Conservation (phyloP, 2,888 invertebrate genomes). For the Drosophila anceps region DNA sequence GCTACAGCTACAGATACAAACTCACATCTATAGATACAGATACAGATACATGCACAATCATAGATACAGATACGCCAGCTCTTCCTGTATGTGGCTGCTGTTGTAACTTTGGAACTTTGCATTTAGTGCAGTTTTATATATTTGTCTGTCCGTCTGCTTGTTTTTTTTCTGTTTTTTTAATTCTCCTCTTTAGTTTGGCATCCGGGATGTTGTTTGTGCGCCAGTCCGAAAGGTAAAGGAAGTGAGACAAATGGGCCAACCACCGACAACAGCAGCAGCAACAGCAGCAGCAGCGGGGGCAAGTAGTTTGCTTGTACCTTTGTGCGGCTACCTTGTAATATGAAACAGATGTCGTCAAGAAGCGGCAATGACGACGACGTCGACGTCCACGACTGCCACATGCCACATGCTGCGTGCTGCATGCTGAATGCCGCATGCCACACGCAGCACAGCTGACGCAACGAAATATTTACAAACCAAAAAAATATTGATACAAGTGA, state of each 20-base stretch:
- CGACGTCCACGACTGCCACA: too few relatives aligned
- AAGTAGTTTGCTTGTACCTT: slow-evolving; percentile 51
- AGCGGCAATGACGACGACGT: slow-evolving; percentile 38
- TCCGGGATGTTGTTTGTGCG: slow-evolving; percentile 77
- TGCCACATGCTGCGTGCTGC: slow-evolving; percentile 61
- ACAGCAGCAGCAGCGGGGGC: slow-evolving; percentile 28
- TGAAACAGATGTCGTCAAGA: slow-evolving; percentile 64
- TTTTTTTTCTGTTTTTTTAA: slow-evolving; percentile 36
- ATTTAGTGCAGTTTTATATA: slow-evolving; percentile 73
- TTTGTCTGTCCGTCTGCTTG: slow-evolving; percentile 44
- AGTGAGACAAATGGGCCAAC: slow-evolving; percentile 76
- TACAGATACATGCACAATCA: slow-evolving; percentile 25
- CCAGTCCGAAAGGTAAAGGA: slow-evolving; percentile 72
- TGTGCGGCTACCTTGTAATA: slow-evolving; percentile 68
- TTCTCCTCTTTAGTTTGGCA: slow-evolving; percentile 62
- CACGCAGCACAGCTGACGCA: slow-evolving; percentile 40
- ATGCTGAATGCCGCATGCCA: slow-evolving; percentile 65
- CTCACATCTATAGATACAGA: slow-evolving; percentile 17
- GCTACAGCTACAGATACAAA: slow-evolving; percentile 26
- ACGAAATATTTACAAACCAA: slow-evolving; percentile 1
- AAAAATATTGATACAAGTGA: slow-evolving; percentile 29
- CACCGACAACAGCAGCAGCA: slow-evolving; percentile 29
- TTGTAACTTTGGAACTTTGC: slow-evolving; percentile 78
- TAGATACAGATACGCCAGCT: slow-evolving; percentile 26
- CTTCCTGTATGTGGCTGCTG: slow-evolving; percentile 57